Base-by-base conservation (phyloP, 2,888 invertebrate species). In the Sipha maydis region DNA sequence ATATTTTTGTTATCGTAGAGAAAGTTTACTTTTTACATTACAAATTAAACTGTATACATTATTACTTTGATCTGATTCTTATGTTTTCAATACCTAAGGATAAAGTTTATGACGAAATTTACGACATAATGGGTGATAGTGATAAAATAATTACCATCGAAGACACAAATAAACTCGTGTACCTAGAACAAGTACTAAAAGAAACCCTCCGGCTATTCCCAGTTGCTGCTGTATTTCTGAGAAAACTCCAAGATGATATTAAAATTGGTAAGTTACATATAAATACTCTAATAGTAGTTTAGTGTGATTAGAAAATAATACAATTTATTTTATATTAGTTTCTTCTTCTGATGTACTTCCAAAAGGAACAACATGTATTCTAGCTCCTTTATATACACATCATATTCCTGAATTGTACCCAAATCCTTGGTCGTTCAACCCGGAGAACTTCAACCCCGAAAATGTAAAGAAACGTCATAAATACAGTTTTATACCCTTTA, bases 101-200 rank as follows among this genome's bases (percentile, higher is more conserved):
- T 25, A 90, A 90, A 82, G 90, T 86, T 3, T 90, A 90, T 69
- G 89, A 90, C 54, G 90, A 90, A 77, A 89, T 90, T 19, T 89
- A 89, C 78, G 34, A 82, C 9, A 89, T 90, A 41, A 86, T 90
- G 61, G 90, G 90, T 67, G 90, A 90, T 77, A 90, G 90, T 67
- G 89, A 90, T 69, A 85, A 90, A 89, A 92, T 92, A 92, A 92
- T 92, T 91, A 91, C 91, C 89, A 90, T 91, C 91, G 92, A 92
- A 92, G 92, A 92, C 91, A 92, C 92, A 90, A 92, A 92, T n/a
- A 84, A 90, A 78, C 86, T 90, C 48, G 85, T 83, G 8, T 90
- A 90, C 48, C 67, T 90, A n/a, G 90, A 90, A 69, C 90, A 90
- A 89, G 89, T 89, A 4, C 34, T 90, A 25, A 90, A 89, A 78